These are phyloP conservation scores for Raja brachyura DNA, from an alignment of 2,113 vertebrate genomes.

Conservation along the genomic window DNA sequence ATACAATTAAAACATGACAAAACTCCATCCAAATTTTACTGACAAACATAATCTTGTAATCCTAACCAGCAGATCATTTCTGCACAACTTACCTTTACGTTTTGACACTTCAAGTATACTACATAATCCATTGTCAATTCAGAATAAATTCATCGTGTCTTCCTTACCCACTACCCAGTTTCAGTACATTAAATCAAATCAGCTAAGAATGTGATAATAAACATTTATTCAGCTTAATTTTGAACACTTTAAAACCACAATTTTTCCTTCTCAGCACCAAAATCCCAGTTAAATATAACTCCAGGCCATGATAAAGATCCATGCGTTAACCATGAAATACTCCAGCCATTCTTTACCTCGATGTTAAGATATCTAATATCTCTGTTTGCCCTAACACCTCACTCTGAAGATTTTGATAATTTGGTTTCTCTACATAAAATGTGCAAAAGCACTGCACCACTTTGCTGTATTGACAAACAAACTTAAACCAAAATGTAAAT, in stretches of 20 bases:
- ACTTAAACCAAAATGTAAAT: background rate
- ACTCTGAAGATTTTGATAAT: background rate
- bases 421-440: background rate
- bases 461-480: background rate
- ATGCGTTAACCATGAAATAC: too few species aligned
- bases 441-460: background rate
- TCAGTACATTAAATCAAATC: background rate
- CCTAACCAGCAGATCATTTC: background rate
- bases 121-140: background rate
- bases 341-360: too few species aligned
- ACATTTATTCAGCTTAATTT: background rate
- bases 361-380: background rate
- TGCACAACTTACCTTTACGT: background rate
- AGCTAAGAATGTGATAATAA: too few species aligned
- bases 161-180: background rate
- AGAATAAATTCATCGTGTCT: background rate
- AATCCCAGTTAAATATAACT: background rate
- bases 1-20: background rate
- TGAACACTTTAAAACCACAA: background rate
- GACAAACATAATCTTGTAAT: background rate
- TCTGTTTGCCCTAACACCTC: background rate
- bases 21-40: background rate
- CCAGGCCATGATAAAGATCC: too few species aligned
- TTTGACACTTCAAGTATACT: background rate
- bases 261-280: background rate